phyloP scores from a whole-genome alignment of 2,888 invertebrate genomes.

The Bedellia somnulentella region DNA sequence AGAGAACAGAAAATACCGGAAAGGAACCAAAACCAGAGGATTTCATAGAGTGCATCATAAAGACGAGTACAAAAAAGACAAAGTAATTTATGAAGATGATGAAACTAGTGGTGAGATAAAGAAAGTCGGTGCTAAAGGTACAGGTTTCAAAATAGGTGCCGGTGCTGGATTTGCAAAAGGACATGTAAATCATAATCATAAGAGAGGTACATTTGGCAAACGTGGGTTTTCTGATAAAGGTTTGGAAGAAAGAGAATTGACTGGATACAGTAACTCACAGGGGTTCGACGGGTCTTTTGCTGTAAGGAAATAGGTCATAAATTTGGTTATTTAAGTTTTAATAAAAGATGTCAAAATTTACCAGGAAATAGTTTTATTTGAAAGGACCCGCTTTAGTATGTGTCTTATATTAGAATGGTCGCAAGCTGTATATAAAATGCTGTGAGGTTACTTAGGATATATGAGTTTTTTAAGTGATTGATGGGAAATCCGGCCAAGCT shows the following conservation, averaged over 20 bases:
- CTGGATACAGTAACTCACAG: slow-evolving; percentile 43
- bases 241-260: slow-evolving; percentile 44
- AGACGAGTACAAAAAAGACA: slow-evolving; percentile 64
- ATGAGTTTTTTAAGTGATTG: too few relatives aligned
- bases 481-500: too few relatives aligned
- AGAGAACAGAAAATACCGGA: slow-evolving; percentile 49
- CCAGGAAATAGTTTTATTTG: not conserved
- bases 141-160: slow-evolving; percentile 36
- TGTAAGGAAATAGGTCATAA: slow-evolving; percentile 13
- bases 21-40: slow-evolving; percentile 59
- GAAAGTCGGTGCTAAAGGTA: slow-evolving; percentile 49
- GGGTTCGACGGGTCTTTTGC: slow-evolving; percentile 35
- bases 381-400: too few relatives aligned
- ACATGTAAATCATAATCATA: slow-evolving; percentile 33
- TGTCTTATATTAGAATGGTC: too few relatives aligned
- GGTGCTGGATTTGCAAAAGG: slow-evolving; percentile 42
- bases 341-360: slow-evolving; percentile 1
- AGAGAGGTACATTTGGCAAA: slow-evolving; percentile 43
- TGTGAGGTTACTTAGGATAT: too few relatives aligned
- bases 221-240: slow-evolving; percentile 53
- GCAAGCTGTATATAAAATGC: too few relatives aligned
- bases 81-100: slow-evolving; percentile 59
- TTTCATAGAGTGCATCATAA: slow-evolving; percentile 62
- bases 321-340: not conserved
- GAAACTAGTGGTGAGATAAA: slow-evolving; percentile 51